Conservation (phyloP, 2,888 invertebrate species). For the Drosophila villosipedis region DNA sequence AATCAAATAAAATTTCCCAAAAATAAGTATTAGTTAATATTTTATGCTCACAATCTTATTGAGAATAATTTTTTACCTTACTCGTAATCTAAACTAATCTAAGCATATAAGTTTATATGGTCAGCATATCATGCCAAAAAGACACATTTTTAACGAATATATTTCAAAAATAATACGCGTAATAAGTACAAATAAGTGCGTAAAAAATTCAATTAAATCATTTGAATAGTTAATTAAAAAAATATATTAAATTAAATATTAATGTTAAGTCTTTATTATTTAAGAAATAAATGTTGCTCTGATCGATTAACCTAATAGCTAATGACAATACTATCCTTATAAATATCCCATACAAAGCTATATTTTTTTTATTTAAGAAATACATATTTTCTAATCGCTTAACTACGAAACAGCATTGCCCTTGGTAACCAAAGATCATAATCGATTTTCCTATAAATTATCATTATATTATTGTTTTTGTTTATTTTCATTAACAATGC, state of each 20-base stretch:
- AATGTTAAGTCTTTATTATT: too few species aligned
- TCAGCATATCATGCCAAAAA: slow-evolving; percentile 28
- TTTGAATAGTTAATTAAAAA: too few species aligned
- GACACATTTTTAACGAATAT: not conserved
- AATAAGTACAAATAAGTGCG: too few species aligned
- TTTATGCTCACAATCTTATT: slow-evolving; percentile 17
- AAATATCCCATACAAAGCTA: not conserved
- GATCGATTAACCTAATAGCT: not conserved
- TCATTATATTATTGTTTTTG: slow-evolving; percentile 38
- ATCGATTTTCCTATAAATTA: slow-evolving; percentile 6
- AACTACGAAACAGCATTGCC: not conserved
- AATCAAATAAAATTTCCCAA: slow-evolving; percentile 1
- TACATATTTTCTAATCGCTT: not conserved
- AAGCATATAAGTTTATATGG: not conserved
- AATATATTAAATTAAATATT: too few species aligned
- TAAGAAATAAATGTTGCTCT: not conserved
- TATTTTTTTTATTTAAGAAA: not conserved
- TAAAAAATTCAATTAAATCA: too few species aligned
- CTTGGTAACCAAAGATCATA: slow-evolving; percentile 31
- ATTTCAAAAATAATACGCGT: too few species aligned
- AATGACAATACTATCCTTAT: not conserved
- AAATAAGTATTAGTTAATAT: not conserved
- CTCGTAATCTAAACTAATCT: slow-evolving; percentile 10
- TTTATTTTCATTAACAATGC: not conserved
- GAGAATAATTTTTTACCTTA: not conserved